These are phyloP conservation scores for Oligia strigilis DNA, from an alignment of 2,888 invertebrate genomes.

Conservation along the genomic window DNA sequence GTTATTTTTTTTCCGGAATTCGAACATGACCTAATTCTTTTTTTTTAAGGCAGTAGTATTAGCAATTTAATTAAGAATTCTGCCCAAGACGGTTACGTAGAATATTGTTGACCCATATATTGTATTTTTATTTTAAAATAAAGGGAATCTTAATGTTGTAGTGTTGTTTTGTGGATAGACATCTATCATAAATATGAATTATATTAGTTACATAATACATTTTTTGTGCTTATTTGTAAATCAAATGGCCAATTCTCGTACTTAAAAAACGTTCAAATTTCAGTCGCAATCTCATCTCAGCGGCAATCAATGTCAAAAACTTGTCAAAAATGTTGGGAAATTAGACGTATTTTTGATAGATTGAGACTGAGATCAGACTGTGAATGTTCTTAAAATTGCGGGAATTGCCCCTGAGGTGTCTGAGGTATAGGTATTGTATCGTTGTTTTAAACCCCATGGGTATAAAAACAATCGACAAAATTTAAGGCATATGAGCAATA, in stretches of 20 bases:
- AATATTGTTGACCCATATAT: slow-evolving; percentile 41
- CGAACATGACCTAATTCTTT: neutral
- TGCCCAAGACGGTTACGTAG: slow-evolving; percentile 21
- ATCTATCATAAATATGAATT: slow-evolving; percentile 7
- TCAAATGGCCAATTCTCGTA: neutral
- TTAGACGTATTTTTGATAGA: neutral
- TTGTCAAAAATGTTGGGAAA: neutral
- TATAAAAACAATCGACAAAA: neutral
- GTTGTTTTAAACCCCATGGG: neutral
- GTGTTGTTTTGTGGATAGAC: slow-evolving; percentile 42
- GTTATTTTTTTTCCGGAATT: neutral
- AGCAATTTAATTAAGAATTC: slow-evolving; percentile 4
- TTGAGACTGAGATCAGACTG: neutral
- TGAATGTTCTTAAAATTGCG: no score
- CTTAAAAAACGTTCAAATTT: neutral
- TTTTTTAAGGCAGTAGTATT: neutral
- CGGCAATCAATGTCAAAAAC: neutral
- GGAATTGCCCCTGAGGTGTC: neutral
- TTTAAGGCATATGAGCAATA: neutral
- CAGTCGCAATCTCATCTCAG: neutral
- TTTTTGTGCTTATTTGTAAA: neutral
- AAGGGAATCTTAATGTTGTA: slow-evolving; percentile 48
- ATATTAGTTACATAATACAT: neutral
- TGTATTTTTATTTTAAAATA: slow-evolving; percentile 57
- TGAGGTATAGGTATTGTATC: neutral